A percentile compares a stretch with the other conserved stretches of the same genome.
Evolutionary conservation across 2,888 invertebrate species (phyloP).

Genomic region (Tetrapedia diversipes): DNA sequence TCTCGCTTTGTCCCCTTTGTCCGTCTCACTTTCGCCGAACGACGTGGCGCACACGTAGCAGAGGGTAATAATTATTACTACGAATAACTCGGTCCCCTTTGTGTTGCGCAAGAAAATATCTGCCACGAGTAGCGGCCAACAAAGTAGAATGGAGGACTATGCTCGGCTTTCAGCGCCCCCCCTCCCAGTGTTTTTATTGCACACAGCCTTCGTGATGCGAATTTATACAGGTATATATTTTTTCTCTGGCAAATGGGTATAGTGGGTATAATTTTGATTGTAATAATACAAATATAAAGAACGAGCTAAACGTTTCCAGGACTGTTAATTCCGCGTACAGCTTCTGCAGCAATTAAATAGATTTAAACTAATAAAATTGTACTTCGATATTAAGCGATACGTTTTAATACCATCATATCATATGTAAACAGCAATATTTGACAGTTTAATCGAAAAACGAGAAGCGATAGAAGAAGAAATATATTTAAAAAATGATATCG

Average conservation of each 20-base stretch:
- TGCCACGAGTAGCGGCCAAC: not conserved
- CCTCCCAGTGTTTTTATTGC: not conserved
- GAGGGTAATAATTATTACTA: conserved; percentile 34
- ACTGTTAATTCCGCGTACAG: not conserved
- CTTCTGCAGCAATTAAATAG: not conserved
- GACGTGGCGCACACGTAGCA: not conserved
- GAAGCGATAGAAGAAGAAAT: not conserved
- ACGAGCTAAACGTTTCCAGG: not conserved
- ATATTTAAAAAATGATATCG: not conserved
- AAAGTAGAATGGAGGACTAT: not conserved
- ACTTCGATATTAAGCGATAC: not conserved
- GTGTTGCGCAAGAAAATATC: conserved; percentile 4
- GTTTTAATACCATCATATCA: not conserved
- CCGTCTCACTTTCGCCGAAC: not conserved
- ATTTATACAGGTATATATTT: not conserved
- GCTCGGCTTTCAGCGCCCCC: conserved; percentile 10
- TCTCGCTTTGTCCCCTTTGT: not conserved
- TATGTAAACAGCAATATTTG: not conserved
- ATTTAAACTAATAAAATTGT: not conserved
- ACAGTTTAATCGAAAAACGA: not conserved
- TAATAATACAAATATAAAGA: too few relatives aligned
- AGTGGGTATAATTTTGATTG: too few relatives aligned
- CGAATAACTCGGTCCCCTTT: conserved; percentile 10
- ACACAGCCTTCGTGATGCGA: not conserved
- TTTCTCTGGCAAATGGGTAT: not conserved